Evolutionary conservation across 2,113 vertebrate species (phyloP).

Genomic region (Poeciliopsis prolifica): DNA sequence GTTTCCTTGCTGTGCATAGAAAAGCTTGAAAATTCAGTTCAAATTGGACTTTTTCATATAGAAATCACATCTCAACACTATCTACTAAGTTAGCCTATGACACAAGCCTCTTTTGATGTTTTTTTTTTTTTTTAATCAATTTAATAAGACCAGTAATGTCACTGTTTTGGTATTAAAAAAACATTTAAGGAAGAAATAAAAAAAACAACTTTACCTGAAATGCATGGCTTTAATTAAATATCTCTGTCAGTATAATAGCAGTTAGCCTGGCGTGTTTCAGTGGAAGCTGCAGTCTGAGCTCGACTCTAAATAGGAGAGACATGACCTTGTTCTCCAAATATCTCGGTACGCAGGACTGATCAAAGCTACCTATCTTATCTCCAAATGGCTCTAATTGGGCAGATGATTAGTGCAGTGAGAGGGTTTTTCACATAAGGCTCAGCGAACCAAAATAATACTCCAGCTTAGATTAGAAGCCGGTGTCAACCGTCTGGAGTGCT

Average conservation of each 20-base stretch:
- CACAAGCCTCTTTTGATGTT: too few relatives aligned
- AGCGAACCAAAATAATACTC: constrained; percentile 58
- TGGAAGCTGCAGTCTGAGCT: constrained; percentile 4
- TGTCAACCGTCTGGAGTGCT: constrained; percentile 34
- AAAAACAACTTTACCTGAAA: background rate
- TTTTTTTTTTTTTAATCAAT: too few relatives aligned
- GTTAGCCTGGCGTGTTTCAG: background rate
- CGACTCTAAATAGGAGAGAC: constrained; percentile 20
- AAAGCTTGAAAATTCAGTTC: too few relatives aligned
- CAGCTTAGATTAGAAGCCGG: constrained; percentile 36
- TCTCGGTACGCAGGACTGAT: constrained; percentile 36
- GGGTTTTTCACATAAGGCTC: constrained; percentile 51
- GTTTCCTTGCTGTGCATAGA: too few relatives aligned
- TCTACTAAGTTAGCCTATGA: too few relatives aligned
- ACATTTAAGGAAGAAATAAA: background rate
- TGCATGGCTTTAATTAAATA: background rate
- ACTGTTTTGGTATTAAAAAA: background rate
- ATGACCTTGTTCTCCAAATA: constrained; percentile 43
- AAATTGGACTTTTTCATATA: too few relatives aligned
- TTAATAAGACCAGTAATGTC: too few relatives aligned
- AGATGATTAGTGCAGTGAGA: constrained; percentile 56
- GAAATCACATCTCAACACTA: too few relatives aligned
- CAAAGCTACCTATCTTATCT: constrained; percentile 53
- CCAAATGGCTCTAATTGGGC: constrained; percentile 60
- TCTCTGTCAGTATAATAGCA: background rate